These are phyloP conservation scores for Nemoura dubitans DNA, from an alignment of 2,888 invertebrate species.

Conservation along the genomic window DNA sequence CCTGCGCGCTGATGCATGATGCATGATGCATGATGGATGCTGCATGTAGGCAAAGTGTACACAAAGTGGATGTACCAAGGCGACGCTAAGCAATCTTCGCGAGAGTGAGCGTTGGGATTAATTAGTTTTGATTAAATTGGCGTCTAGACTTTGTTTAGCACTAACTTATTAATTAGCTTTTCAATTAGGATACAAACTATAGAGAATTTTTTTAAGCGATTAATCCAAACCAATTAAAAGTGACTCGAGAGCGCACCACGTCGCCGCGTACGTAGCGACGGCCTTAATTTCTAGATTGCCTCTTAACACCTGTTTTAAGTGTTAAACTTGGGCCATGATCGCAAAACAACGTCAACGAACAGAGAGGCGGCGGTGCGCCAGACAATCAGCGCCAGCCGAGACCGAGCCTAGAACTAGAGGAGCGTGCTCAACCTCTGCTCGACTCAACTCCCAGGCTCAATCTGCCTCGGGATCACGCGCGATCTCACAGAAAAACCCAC, in stretches of 20 bases:
- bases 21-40: too few relatives aligned
- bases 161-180: slow-evolving; percentile 32
- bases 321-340: background rate
- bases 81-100: background rate
- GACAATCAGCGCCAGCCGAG: too few relatives aligned
- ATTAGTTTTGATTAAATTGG: slow-evolving; percentile 42
- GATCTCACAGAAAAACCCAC: too few relatives aligned
- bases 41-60: background rate
- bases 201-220: slow-evolving; percentile 25
- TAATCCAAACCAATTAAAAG: slow-evolving; percentile 39
- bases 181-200: slow-evolving; percentile 20
- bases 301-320: slow-evolving; percentile 41
- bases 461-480: too few relatives aligned
- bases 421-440: too few relatives aligned
- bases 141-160: slow-evolving; percentile 28
- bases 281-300: slow-evolving; percentile 28
- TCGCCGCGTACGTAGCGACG: background rate
- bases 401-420: too few relatives aligned
- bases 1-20: too few relatives aligned
- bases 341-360: background rate
- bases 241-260: slow-evolving; percentile 16
- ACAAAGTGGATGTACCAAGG: background rate
- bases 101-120: slow-evolving; percentile 27
- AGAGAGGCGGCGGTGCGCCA: background rate
- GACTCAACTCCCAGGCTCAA: too few relatives aligned